phyloP scores from a whole-genome alignment of 2,797 vertebrate species.

The Siniperca obscura region DNA sequence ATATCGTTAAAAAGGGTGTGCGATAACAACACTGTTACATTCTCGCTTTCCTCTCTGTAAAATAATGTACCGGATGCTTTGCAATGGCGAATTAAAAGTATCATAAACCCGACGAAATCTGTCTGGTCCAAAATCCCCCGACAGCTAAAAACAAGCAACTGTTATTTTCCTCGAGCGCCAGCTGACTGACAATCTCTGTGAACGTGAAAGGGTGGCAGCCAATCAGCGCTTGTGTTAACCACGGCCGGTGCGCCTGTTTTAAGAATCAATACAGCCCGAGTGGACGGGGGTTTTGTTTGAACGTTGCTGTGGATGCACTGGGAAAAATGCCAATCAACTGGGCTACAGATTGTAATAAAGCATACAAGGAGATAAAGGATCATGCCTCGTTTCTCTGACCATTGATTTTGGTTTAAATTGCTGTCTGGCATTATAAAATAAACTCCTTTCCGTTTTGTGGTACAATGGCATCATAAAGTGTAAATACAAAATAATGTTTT shows the following conservation, averaged over 20 bases:
- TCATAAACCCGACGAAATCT: neutral
- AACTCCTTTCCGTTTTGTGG: neutral
- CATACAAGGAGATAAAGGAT: slow-evolving; percentile 32
- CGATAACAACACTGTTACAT: slow-evolving; percentile 12
- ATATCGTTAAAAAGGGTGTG: slow-evolving; percentile 34
- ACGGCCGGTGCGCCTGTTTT: slow-evolving; percentile 33
- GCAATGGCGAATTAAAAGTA: neutral
- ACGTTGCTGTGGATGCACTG: neutral
- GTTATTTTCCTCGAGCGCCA: slow-evolving; percentile 59
- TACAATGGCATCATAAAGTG: neutral
- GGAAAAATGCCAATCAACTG: neutral
- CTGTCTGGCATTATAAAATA: neutral
- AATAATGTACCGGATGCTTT: neutral
- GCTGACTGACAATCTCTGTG: slow-evolving; percentile 58
- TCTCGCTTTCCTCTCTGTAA: slow-evolving; percentile 1
- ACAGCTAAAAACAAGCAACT: slow-evolving; percentile 54
- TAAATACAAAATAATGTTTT: neutral
- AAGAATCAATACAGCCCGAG: accelerated
- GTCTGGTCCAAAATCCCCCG: slow-evolving; percentile 1
- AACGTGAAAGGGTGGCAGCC: slow-evolving; percentile 56
- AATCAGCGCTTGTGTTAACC: slow-evolving; percentile 67
- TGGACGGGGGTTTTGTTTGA: slow-evolving; percentile 7
- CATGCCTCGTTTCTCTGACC: slow-evolving; percentile 7
- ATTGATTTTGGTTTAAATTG: neutral
- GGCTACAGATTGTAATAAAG: neutral